Conservation (phyloP, 2,888 invertebrate species). For the Siphlonurus alternatus region DNA sequence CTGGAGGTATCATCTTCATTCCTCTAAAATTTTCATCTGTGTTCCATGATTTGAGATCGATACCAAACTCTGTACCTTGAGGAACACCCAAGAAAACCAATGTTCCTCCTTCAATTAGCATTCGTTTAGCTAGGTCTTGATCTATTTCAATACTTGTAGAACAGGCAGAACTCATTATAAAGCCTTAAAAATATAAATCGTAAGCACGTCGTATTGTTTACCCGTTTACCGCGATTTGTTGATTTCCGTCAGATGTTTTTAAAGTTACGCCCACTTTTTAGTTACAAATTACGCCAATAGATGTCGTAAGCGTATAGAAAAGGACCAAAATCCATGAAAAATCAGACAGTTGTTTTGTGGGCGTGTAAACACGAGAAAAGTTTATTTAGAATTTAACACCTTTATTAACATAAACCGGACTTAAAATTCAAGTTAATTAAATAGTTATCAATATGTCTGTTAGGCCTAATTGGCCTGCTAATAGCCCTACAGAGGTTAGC, state of each 20-base stretch:
- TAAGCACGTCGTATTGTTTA: background rate
- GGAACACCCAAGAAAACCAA: conserved; percentile 77
- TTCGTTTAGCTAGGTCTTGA: conserved; percentile 52
- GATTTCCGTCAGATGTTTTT: too few species aligned
- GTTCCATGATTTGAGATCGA: conserved; percentile 80
- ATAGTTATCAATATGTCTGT: background rate
- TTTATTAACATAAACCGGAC: background rate
- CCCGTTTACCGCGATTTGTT: background rate
- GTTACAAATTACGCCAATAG: background rate
- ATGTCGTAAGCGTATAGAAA: background rate
- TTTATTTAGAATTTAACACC: background rate
- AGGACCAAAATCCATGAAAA: too few species aligned
- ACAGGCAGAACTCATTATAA: background rate
- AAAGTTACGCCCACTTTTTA: background rate
- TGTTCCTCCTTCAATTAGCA: conserved; percentile 66
- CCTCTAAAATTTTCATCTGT: conserved; percentile 85
- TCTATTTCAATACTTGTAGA: conserved; percentile 44
- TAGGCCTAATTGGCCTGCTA: background rate
- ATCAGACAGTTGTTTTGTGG: background rate
- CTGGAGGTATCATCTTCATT: conserved; percentile 97
- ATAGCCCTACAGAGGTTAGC: conserved; percentile 23
- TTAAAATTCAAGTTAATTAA: background rate
- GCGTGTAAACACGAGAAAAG: background rate
- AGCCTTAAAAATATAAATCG: too few species aligned
- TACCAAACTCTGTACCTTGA: conserved; percentile 87